Evolutionary conservation across 1,140 invertebrate species (phyloP).

Genomic region (Drosophila lacertosa): DNA sequence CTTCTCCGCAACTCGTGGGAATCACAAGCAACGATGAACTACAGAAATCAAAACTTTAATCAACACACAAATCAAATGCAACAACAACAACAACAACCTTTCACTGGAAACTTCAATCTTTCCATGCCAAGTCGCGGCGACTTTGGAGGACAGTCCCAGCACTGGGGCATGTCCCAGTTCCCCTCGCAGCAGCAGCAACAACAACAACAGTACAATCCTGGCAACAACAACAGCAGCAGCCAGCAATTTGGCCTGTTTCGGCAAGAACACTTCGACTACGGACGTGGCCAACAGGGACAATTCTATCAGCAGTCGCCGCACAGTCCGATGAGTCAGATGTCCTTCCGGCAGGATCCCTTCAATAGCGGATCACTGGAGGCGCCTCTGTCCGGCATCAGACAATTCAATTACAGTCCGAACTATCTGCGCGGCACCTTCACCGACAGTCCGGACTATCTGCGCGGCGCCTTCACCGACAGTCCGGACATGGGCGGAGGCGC

Average conservation of each 20-base stretch:
- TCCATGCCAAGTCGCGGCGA: neutral
- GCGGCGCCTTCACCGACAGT: neutral
- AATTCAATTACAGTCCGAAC: slow-evolving; percentile 7
- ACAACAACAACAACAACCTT: too few species aligned
- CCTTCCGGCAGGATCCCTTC: neutral
- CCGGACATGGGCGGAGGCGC: too few species aligned
- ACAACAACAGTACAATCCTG: neutral
- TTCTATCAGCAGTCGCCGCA: neutral
- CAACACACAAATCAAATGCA: neutral
- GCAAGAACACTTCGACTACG: neutral
- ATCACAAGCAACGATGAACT: slow-evolving; percentile 20
- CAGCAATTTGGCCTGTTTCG: neutral
- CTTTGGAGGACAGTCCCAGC: neutral
- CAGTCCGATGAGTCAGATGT: neutral
- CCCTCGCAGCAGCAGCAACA: neutral
- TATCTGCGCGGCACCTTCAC: too few species aligned
- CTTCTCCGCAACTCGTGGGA: slow-evolving; percentile 40
- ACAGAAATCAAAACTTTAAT: slow-evolving; percentile 22
- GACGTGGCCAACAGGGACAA: too few species aligned
- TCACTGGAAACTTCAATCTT: neutral
- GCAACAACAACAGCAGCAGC: neutral
- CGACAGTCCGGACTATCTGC: neutral
- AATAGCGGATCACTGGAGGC: neutral
- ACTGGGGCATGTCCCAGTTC: too few species aligned
- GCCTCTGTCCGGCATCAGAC: neutral